Conservation (phyloP, 2,797 vertebrate species). For the Coracias cyanogaster region DNA sequence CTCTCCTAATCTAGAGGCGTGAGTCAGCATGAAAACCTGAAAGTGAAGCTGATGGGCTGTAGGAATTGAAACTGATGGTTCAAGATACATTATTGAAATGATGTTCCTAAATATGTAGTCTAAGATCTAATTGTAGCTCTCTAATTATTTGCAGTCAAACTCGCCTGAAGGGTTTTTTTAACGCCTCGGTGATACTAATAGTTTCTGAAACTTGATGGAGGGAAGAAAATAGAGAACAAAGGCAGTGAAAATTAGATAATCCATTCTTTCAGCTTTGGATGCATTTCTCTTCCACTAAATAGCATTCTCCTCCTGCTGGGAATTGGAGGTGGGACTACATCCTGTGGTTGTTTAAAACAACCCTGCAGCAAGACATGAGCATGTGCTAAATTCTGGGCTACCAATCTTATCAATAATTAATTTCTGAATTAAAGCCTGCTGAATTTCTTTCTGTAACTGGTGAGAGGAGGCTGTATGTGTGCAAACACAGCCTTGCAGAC, state of each 20-base stretch:
- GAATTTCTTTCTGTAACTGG: neutral
- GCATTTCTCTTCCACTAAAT: neutral
- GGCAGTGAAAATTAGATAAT: neutral
- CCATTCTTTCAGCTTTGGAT: neutral
- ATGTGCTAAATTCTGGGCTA: neutral
- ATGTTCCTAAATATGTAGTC: neutral
- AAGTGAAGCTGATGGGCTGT: neutral
- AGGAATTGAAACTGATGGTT: neutral
- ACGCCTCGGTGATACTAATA: neutral
- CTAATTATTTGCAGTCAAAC: neutral
- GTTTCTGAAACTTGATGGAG: neutral
- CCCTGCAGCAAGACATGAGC: neutral
- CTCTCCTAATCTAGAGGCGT: neutral
- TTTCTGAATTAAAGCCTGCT: neutral
- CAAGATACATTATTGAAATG: neutral
- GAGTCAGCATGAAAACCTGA: neutral
- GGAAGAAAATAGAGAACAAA: neutral
- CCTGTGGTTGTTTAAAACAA: neutral
- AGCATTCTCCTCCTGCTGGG: neutral
- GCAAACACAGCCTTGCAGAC: neutral
- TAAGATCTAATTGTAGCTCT: neutral
- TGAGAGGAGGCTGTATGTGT: neutral
- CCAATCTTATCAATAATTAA: neutral
- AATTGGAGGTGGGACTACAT: neutral
- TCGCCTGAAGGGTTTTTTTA: neutral